Evolutionary conservation across 2,888 invertebrate species (phyloP), one percentile per base, ranked within the genome.

Genomic region (Ennomos quercinarius): DNA sequence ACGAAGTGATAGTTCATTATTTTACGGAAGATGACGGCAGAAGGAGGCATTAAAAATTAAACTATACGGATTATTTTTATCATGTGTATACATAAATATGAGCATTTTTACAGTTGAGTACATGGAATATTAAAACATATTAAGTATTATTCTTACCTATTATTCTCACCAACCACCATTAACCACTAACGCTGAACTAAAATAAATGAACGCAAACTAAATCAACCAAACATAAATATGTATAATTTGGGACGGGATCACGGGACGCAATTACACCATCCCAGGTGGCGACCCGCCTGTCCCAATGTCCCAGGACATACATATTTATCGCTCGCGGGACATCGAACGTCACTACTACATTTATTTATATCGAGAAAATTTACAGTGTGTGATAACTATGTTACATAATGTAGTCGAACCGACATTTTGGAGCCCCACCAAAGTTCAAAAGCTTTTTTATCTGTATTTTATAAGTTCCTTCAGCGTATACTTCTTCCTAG

Each of bases 271-370:
- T 86, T 82, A 83, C 78, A 60, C 59, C 46, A 68, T 74, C 81
- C 77, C 83, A 84, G 83, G 84, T 86, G 85, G 74, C 78, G 77
- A 59, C 61, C 65, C 64, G 71, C 62, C 73, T 73, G 71, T 68
- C 75, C 76, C 59, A 39, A 36, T 51, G 58, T 61, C 66, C 69
- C 76, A 51, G 68, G 68, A 76, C 80, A 86, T 86, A 84, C 84
- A 86, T 86, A 85, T 86, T 86, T 87, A 87, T 86, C 74, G 76
- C 10, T 47, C 43, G 57, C 49, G 71, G 76, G 78, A 68, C 60
- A 57, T 49, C 66, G 59, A 65, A 64, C 67, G 63, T 66, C 67
- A 70, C 73, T 71, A 73, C 55, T 69, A 68, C 61, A 68, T 73
- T 55, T 73, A 68, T 73, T 55, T 73, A 74, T 76, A 77, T 75